phyloP scores from a whole-genome alignment of 2,113 vertebrate species.

The Perca flavescens region DNA sequence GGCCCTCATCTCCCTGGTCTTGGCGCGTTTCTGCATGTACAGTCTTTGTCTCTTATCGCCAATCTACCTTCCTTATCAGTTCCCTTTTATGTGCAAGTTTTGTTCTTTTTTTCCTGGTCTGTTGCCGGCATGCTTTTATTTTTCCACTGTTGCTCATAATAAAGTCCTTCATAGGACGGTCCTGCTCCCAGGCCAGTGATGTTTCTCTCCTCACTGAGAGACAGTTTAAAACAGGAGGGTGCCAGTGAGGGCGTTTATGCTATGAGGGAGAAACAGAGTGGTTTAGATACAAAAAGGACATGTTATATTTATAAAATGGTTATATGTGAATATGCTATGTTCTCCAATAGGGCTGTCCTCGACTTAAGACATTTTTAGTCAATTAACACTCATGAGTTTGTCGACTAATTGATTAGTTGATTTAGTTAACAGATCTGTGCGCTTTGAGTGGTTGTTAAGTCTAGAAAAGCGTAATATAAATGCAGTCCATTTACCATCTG shows the following conservation, averaged over 20 bases:
- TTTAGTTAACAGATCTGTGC: no score
- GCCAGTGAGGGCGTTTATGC: not conserved
- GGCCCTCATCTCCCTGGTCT: slow-evolving; percentile 75
- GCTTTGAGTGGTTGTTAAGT: no score
- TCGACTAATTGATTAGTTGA: no score
- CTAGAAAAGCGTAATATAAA: no score
- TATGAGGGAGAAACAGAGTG: slow-evolving; percentile 4
- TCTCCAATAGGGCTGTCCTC: not conserved
- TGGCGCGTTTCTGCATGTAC: slow-evolving; percentile 82
- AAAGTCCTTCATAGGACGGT: slow-evolving; percentile 55
- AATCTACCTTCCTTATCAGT: slow-evolving; percentile 81
- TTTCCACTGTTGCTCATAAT: slow-evolving; percentile 65
- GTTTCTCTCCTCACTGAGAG: slow-evolving; percentile 37
- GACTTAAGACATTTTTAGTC: no score
- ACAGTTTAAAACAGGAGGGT: not conserved
- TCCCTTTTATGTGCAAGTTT: slow-evolving; percentile 76
- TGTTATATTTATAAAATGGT: not conserved
- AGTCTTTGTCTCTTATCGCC: slow-evolving; percentile 83
- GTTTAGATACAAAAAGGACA: slow-evolving; percentile 2
- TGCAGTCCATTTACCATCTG: no score
- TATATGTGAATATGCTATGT: slow-evolving; percentile 10
- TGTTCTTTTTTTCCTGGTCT: slow-evolving; percentile 62
- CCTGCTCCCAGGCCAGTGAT: slow-evolving; percentile 34
- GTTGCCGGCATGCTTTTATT: slow-evolving; percentile 71
- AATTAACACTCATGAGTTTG: no score